phyloP scores from a whole-genome alignment of 2,888 invertebrate species.

The Apamea crenata region DNA sequence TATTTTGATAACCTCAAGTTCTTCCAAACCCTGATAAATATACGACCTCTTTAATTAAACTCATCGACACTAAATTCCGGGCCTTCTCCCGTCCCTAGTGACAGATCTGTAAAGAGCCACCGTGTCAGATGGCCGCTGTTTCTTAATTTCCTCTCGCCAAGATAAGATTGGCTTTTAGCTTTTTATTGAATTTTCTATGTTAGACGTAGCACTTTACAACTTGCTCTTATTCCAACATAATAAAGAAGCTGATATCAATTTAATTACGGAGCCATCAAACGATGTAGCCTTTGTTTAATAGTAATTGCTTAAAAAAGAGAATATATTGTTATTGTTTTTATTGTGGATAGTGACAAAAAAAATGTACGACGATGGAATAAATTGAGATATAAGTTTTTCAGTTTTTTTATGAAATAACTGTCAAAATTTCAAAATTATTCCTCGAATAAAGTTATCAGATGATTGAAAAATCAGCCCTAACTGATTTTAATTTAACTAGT shows the following conservation, averaged over 20 bases:
- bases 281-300: slow-evolving; percentile 51
- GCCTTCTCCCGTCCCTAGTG: slow-evolving; percentile 75
- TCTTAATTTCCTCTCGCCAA: slow-evolving; percentile 89
- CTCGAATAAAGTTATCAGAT: no score
- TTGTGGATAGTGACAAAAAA: no score
- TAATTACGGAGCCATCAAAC: slow-evolving; percentile 61
- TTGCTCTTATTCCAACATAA: slow-evolving; percentile 71
- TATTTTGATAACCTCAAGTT: neutral
- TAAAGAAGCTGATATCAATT: slow-evolving; percentile 66
- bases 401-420: no score
- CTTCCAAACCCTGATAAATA: neutral
- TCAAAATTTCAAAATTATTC: no score
- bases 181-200: slow-evolving; percentile 90
- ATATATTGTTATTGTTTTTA: neutral
- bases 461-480: no score
- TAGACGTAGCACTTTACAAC: slow-evolving; percentile 86
- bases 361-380: neutral
- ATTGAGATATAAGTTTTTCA: neutral
- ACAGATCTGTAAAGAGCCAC: slow-evolving; percentile 87
- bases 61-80: slow-evolving; percentile 48
- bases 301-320: slow-evolving; percentile 30
- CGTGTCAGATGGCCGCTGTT: slow-evolving; percentile 90
- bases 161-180: slow-evolving; percentile 91
- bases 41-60: slow-evolving; percentile 24
- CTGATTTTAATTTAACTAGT: no score